Evolutionary conservation across 2,113 vertebrate genomes (phyloP), one percentile per base, ranked within the genome.

Genomic region (Rhinopithecus roxellana): DNA sequence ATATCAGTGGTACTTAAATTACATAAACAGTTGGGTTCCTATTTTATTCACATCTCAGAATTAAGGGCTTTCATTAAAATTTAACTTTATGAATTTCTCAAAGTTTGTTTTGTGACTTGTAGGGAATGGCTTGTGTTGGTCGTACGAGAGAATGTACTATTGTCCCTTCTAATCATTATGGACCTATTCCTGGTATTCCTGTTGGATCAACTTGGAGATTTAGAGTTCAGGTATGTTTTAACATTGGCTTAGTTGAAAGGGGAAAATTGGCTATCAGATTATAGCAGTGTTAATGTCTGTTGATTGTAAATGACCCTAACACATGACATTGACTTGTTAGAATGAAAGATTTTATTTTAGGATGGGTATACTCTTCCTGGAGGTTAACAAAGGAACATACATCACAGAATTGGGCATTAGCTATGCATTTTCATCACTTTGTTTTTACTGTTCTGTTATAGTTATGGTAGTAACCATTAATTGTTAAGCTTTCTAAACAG

Each of bases 111-210:
- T 98, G 2, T 98, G 20, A 93, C n/a, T 98, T 98, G 97, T 96
- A 99, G 99, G 99, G 99, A 75, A 99, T 99, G 99, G 99, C 99
- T 83, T 99, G 99, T 98, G 99, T 99, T 98, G 99, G 99, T 92
- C 99, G 99, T 43, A 99, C 99, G 93, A 99, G 99, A 98, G 99
- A 99, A 98, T 99, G 99, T 98, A 99, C 99, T 93, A 99, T 99
- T 97, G 99, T 99, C 95, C 99, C 99, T 85, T 99, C 99, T 59
- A 99, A 99, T 98, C 99, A 99, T 96, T 99, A 99, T 97, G 99
- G 99, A 78, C 99, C 99, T 48, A 99, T 99, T 98, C 99, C 99
- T 89, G 99, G 99, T 50, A 98, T 99, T 98, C 99, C 99, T 95
- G 99, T 99, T 94, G 99, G 99, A 95, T 99, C 99, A 90, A 99